phyloP scores from a whole-genome alignment of 1,140 invertebrate genomes.

The Oncopeltus fasciatus region DNA sequence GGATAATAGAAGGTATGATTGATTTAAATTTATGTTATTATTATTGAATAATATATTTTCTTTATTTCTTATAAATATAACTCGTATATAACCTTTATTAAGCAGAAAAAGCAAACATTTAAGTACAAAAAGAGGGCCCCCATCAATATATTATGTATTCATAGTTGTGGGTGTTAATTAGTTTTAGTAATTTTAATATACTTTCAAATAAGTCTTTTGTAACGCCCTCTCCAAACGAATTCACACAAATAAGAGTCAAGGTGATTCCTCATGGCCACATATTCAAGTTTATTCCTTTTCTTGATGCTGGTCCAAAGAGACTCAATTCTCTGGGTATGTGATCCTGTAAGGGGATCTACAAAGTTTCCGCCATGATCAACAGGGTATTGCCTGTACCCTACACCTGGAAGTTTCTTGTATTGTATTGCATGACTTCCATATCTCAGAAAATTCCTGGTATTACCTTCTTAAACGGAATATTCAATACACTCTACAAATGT shows the following conservation, averaged over 20 bases:
- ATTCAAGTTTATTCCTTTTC: neutral
- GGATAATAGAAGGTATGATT: no score
- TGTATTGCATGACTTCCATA: neutral
- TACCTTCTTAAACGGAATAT: neutral
- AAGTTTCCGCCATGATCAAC: neutral
- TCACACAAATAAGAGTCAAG: neutral
- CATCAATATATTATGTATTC: neutral
- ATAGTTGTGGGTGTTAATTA: neutral
- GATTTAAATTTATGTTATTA: neutral
- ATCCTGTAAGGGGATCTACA: neutral
- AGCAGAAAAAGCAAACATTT: neutral
- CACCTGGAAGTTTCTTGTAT: neutral
- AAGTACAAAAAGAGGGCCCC: neutral
- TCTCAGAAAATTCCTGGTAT: neutral
- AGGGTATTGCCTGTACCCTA: neutral
- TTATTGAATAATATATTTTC: neutral
- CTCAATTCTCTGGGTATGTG: neutral
- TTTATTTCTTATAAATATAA: neutral
- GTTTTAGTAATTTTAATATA: neutral
- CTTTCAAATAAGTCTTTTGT: neutral
- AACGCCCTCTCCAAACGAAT: neutral
- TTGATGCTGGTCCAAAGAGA: neutral
- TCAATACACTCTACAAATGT: neutral
- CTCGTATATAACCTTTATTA: neutral
- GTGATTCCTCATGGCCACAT: neutral